A percentile compares a stretch with the other conserved stretches of the same genome.
Evolutionary conservation across 2,113 vertebrate genomes (phyloP).

Genomic region (Ammodytes marinus): DNA sequence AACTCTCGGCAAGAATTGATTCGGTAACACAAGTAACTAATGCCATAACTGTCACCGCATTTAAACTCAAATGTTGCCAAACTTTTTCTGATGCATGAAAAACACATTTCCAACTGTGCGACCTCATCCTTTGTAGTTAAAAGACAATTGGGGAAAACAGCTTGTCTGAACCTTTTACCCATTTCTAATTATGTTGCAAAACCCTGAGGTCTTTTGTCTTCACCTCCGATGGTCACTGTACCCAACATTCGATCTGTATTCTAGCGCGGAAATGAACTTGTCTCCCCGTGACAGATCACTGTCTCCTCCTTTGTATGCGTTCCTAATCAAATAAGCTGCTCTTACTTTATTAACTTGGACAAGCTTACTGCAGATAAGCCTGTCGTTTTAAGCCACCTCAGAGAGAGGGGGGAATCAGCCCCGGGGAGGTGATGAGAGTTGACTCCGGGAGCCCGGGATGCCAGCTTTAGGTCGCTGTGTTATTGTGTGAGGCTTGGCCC

Average conservation of each 20-base stretch:
- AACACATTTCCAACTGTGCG: neutral
- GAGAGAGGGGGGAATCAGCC: constrained; percentile 45
- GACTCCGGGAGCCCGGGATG: constrained; percentile 43
- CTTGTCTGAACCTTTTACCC: neutral
- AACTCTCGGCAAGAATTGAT: neutral
- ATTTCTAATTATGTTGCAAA: constrained; percentile 2
- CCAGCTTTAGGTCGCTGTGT: constrained; percentile 62
- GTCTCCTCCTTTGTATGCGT: constrained; percentile 65
- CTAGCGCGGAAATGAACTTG: constrained; percentile 39
- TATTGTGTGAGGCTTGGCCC: constrained; percentile 76
- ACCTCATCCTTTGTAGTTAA: neutral
- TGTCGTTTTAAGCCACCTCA: constrained; percentile 73
- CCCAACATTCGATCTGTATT: constrained; percentile 15
- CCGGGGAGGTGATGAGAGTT: constrained; percentile 70
- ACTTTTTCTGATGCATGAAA: neutral
- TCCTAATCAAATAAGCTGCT: constrained; percentile 77
- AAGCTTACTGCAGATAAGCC: constrained; percentile 74
- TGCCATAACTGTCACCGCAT: neutral
- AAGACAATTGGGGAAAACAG: neutral
- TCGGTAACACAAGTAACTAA: neutral
- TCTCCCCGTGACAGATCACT: constrained; percentile 52
- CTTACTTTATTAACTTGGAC: constrained; percentile 76
- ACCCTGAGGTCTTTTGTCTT: neutral
- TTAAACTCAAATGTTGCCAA: neutral
- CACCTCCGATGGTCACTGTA: neutral